Evolutionary conservation across 2,797 vertebrate genomes (phyloP), one percentile per base, ranked within the genome.

Genomic region (Anguilla anguilla): DNA sequence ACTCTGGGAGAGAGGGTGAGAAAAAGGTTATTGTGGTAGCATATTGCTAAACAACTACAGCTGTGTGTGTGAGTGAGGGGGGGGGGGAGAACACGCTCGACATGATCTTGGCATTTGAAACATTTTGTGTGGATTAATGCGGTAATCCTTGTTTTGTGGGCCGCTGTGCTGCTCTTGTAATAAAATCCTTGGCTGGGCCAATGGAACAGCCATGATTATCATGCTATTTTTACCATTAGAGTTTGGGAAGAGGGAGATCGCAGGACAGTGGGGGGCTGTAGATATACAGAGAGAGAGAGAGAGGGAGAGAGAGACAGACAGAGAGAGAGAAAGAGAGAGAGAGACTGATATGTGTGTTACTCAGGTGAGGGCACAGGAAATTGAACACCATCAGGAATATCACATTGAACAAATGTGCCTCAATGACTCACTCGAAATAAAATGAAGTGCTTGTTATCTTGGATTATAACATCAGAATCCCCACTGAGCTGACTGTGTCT

Each of bases 151-250:
- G 77, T 87, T 90, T 89, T 9, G 39, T 49, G 57, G 79, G 87
- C 88, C 22, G 49, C 39, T 69, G 89, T 89, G 28, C 67, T 69
- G 81, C 55, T 86, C 77, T 79, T 84, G 86, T 84, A 85, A 69
- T 57, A 86, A 89, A 72, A 69, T 85, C 39, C 87, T 92, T 91
- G 91, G 89, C 89, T 84, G 83, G 22, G 88, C 86, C 81, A 53
- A 88, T 90, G 91, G 91, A 88, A 91, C 81, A 85, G 90, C 89
- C 86, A 61, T 91, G 89, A 87, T 87, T 69, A 87, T 22, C 55
- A 86, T 89, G 86, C 85, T 81, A 87, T 91, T 91, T 91, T 85
- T 59, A 83, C 84, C 91, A 91, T 72, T 83, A 77, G 35, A 77
- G 77, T 39, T 39, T 77, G 22, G 17, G 35, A 39, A 77, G 72